These are phyloP conservation scores for Caranx ignobilis DNA, from an alignment of 2,113 vertebrate genomes.

Conservation along the genomic window DNA sequence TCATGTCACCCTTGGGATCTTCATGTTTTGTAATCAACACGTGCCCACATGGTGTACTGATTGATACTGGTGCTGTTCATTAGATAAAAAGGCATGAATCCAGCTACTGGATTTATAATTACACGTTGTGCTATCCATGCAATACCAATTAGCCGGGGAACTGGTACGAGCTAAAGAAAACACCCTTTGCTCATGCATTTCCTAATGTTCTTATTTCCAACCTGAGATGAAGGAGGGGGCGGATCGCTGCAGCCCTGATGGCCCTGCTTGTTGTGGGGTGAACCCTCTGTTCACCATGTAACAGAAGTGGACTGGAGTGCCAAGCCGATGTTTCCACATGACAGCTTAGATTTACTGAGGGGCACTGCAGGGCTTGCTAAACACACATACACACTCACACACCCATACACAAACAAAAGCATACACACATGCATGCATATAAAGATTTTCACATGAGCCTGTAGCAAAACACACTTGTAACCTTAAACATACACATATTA, in stretches of 20 bases:
- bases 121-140: not conserved
- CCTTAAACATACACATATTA: constrained; percentile 25
- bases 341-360: constrained; percentile 72
- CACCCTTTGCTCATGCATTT: constrained; percentile 2
- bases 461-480: constrained; percentile 24
- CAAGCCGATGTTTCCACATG: constrained; percentile 78
- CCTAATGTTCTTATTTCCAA: constrained; percentile 19
- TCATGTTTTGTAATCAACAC: constrained; percentile 8
- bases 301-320: constrained; percentile 77
- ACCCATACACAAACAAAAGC: constrained; percentile 9
- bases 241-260: constrained; percentile 26
- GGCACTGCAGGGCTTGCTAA: constrained; percentile 42
- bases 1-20: not conserved
- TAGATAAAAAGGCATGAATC: not conserved
- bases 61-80: not conserved
- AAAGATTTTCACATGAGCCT: constrained; percentile 10
- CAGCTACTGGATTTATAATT: constrained; percentile 8
- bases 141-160: constrained; percentile 34
- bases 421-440: constrained; percentile 12
- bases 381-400: constrained; percentile 23
- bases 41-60: constrained; percentile 9
- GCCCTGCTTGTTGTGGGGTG: constrained; percentile 47
- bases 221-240: constrained; percentile 36
- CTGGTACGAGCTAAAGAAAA: constrained; percentile 6
- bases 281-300: constrained; percentile 74